Percentiles rank a stretch among this genome's conserved stretches.
phyloP scores from a whole-genome alignment of 2,113 vertebrate genomes.

The Haemorhous mexicanus region DNA sequence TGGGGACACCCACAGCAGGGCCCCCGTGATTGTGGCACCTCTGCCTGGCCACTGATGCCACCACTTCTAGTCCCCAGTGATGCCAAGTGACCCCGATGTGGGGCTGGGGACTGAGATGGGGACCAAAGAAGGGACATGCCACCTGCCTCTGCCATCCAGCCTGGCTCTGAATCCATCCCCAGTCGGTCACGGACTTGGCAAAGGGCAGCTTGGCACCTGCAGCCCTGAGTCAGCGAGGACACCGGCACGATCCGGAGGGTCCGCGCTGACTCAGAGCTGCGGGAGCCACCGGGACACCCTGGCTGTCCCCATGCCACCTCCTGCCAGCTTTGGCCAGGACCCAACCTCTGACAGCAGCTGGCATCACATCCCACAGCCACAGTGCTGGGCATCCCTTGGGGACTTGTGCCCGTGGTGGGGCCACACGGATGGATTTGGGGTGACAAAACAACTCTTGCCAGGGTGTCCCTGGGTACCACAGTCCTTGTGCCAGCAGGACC shows the following conservation, averaged over 20 bases:
- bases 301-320: not conserved
- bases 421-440: accelerated
- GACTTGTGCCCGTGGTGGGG: accelerated
- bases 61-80: accelerated
- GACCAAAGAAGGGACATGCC: not conserved
- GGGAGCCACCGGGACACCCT: conserved; percentile 2
- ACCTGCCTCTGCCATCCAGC: not conserved
- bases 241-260: not conserved
- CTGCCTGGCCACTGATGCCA: accelerated
- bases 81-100: accelerated
- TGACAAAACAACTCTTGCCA: accelerated
- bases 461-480: accelerated
- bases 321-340: not conserved
- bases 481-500: not conserved
- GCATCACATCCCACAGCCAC: accelerated
- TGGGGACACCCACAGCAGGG: not conserved
- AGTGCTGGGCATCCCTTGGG: not conserved
- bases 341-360: not conserved
- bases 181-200: not conserved
- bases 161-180: not conserved
- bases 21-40: accelerated
- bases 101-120: not conserved
- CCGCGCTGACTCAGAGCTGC: not conserved
- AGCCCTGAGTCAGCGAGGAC: not conserved
- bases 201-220: not conserved